Evolutionary conservation across 1,140 invertebrate species (phyloP).

Genomic region (Aphaenogaster ashmeadi): DNA sequence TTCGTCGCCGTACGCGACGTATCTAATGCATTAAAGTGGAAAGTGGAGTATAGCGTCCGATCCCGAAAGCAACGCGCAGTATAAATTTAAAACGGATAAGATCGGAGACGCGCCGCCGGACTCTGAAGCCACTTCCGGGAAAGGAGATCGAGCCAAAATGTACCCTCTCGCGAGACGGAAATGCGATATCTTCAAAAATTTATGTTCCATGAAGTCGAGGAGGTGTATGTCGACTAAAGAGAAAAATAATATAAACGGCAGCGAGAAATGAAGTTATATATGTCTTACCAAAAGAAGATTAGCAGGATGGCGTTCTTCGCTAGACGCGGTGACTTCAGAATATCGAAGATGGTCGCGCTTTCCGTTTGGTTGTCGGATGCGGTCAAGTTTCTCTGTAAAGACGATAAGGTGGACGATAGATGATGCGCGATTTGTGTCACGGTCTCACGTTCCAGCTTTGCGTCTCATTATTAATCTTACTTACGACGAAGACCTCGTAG

Average conservation of each 20-base stretch:
- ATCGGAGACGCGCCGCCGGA: background rate
- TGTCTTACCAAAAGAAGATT: conserved; percentile 86
- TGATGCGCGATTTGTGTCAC: conserved; percentile 7
- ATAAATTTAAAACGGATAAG: conserved; percentile 8
- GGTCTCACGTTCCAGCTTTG: background rate
- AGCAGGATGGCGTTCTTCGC: conserved; percentile 88
- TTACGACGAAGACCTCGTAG: conserved; percentile 81
- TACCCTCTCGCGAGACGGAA: background rate
- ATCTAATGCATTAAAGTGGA: conserved; percentile 20
- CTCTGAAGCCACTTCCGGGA: too few species aligned
- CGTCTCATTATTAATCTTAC: conserved; percentile 39
- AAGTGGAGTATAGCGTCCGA: background rate
- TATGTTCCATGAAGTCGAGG: background rate
- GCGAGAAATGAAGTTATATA: background rate
- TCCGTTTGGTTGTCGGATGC: conserved; percentile 77
- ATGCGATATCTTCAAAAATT: background rate
- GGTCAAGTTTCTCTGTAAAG: conserved; percentile 80
- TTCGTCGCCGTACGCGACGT: background rate
- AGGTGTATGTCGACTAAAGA: background rate
- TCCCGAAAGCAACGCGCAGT: background rate
- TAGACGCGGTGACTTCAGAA: conserved; percentile 88
- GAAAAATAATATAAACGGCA: too few species aligned
- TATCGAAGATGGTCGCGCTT: conserved; percentile 86
- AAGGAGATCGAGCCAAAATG: background rate
- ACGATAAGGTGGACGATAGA: background rate